Evolutionary conservation across 2,797 vertebrate genomes (phyloP), one percentile per base, ranked within the genome.

Genomic region (Zalophus californianus): DNA sequence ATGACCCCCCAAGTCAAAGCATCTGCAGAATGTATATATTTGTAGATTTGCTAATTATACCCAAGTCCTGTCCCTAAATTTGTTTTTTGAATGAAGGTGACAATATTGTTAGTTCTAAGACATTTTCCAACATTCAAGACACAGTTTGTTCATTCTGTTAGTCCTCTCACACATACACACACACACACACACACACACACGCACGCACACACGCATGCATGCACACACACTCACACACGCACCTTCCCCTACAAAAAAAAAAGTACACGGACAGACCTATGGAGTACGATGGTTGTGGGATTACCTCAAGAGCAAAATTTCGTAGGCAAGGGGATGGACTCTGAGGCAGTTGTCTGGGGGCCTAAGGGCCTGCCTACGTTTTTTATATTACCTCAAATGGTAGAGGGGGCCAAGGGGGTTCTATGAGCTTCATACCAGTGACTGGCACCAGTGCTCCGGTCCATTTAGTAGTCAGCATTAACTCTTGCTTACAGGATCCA

Each of bases 51-150:
- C 44, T 84, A 86, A 86, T 90, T 84, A 62, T 12, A 94, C 78
- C 29, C 56, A 91, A 89, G 23, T 77, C 38, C 88, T 92, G 23
- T 80, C 29, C 56, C 60, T 92, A 88, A 73, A 83, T 78, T 48
- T 92, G 52, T 75, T 97, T 97, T 66, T 66, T 66, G 62, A 73
- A 54, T 83, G 50, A 95, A 60, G 14, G 27, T 77, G 21, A 95
- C 38, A 79, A 93, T 86, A n/a, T 23, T 86, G 18, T 88, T 29
- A 48, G 35, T 94, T 94, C 56, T 82, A 94, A 92, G 58, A 52
- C 56, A 94, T 78, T 90, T 86, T 66, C 38, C 72, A 88, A 68
- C 41, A 72, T 93, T 84, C 58, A 41, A 80, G 64, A 72, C 20
- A 77, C 20, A 84, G 1, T 52, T 92, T 72, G 68, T 15, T 73